Evolutionary conservation across 2,888 invertebrate genomes (phyloP).

Genomic region (Cyaniris semiargus): DNA sequence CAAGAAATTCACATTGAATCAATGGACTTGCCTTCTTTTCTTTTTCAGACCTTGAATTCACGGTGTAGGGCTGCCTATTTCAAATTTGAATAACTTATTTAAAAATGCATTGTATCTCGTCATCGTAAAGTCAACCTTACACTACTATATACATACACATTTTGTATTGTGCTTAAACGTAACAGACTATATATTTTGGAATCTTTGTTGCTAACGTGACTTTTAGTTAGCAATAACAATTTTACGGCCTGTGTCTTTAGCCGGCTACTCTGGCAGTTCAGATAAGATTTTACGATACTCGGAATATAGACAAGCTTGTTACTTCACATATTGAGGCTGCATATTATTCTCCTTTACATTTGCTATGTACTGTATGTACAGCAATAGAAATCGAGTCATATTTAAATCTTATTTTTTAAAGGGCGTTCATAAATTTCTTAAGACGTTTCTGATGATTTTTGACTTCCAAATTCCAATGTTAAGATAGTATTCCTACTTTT

Average conservation of each 20-base stretch:
- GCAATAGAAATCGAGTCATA: background rate
- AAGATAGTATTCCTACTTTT: too few species aligned
- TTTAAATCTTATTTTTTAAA: background rate
- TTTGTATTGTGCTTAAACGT: background rate
- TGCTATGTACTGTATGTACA: background rate
- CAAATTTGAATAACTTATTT: background rate
- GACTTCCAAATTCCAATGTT: too few species aligned
- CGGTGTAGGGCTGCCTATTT: background rate
- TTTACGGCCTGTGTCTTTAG: constrained; percentile 18
- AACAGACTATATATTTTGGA: constrained; percentile 18
- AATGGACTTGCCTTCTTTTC: too few species aligned
- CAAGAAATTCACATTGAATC: too few species aligned
- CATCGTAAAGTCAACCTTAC: background rate
- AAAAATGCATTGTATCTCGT: background rate
- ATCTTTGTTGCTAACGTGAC: constrained; percentile 30
- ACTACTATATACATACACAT: background rate
- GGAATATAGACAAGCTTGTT: constrained; percentile 24
- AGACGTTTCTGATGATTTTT: background rate
- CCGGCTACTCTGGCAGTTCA: constrained; percentile 20
- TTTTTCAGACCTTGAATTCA: too few species aligned
- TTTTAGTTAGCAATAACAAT: constrained; percentile 30
- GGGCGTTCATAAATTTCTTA: too few species aligned
- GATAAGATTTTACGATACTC: constrained; percentile 28
- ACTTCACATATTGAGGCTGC: background rate
- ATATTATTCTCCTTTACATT: background rate